Base-by-base conservation (phyloP, 2,888 invertebrate species). In the Noctua pronuba region DNA sequence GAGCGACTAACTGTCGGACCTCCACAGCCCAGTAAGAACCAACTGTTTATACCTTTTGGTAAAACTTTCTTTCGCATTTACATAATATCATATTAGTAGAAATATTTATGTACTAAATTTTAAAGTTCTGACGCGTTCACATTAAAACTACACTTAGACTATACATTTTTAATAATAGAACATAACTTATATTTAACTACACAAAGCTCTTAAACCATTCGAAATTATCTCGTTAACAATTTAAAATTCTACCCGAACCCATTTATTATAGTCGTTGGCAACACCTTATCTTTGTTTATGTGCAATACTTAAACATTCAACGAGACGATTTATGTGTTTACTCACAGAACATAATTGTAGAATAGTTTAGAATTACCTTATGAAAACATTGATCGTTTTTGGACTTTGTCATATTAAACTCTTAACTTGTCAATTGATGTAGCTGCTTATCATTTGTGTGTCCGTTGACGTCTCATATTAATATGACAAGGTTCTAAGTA, bases 281-380 rank as follows among this genome's bases (percentile, higher is more conserved):
- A 58, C 49, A 44, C 13, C 31, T 66, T 82, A 82, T 80, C 76
- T 69, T 69, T 70, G 52, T 75, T 80, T 69, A 80, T 65, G 49
- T 65, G 64, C 6, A 28, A 75, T 44, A 69, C 46, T 65, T 64
- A 70, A 73, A 60, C 11, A 35, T 44, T 65, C 16, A 35, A 2
- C 24, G 1, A 31, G 11, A 69, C 5, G 24, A 80, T 82, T 79
- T 74, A 82, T 75, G 41, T 75, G 49, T 49, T 75, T 75, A 41
- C 31, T 38, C 8, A 55, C 7, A 41, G 55, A 80, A 64, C 18
- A 44, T 74, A 31, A 68, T n/a, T 3, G 10, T 46, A 41, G 6
- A 10, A 6, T 2, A 28, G 16, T 8, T 10, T 24, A 35, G 6
- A 62, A 28, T 44, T 13, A 13, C 4, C 28, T 11, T 18, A 31